phyloP scores from a whole-genome alignment of 2,113 vertebrate species.

The Rattus norvegicus region GRCr8 NC_086023.1:91110001-91110500 shows the following conservation, averaged over 20 bases:
- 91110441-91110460: constrained; percentile 32
- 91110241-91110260: constrained; percentile 28
- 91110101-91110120: background rate
- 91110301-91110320: background rate
- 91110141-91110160: constrained; percentile 28
- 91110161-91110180: background rate
- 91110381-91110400: constrained; percentile 67
- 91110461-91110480: constrained; percentile 57
- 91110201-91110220: constrained; percentile 32
- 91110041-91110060: background rate
- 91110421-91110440: background rate
- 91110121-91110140: background rate
- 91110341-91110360: constrained; percentile 46
- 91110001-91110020: background rate
- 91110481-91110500: constrained; percentile 65
- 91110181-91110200: constrained; percentile 10
- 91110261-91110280: background rate
- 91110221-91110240: constrained; percentile 53
- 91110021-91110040: background rate
- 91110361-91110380: constrained; percentile 63
- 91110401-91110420: constrained; percentile 59
- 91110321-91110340: constrained; percentile 50
- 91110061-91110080: background rate
- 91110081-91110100: background rate
- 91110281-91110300: no score